Evolutionary conservation across 2,113 vertebrate genomes (phyloP).

Genomic region (Riparia riparia): DNA sequence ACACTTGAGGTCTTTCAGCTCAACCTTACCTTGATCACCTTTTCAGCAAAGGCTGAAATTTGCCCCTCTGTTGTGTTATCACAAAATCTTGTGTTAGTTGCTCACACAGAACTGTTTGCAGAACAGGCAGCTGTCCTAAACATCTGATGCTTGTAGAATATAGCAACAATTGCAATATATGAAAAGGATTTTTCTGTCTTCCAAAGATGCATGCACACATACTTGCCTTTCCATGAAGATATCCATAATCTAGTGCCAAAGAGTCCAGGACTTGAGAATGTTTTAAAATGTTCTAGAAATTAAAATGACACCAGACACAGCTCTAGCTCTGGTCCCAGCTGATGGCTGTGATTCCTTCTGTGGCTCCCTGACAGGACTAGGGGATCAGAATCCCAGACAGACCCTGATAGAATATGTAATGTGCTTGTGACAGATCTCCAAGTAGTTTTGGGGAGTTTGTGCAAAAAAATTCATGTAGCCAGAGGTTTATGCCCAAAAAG

Average conservation of each 20-base stretch:
- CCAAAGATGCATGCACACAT: accelerated
- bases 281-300: not conserved
- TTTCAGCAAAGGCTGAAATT: not conserved
- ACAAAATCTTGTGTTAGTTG: not conserved
- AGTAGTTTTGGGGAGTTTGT: not conserved
- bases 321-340: accelerated
- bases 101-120: not conserved
- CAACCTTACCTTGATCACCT: not conserved
- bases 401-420: accelerated
- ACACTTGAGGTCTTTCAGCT: not conserved
- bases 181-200: not conserved
- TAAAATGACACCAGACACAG: no score
- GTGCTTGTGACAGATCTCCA: not conserved
- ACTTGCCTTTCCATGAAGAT: not conserved
- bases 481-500: not conserved
- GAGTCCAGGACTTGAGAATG: not conserved
- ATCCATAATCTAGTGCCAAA: not conserved
- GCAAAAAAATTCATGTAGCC: not conserved
- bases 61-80: not conserved
- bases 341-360: not conserved
- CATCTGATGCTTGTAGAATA: no score
- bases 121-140: no score
- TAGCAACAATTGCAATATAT: not conserved
- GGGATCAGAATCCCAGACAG: not conserved
- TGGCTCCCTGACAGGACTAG: not conserved